A percentile compares a stretch with the other conserved stretches of the same genome.
Conservation (phyloP, 2,888 invertebrate genomes). For the Gortyna flavago region DNA sequence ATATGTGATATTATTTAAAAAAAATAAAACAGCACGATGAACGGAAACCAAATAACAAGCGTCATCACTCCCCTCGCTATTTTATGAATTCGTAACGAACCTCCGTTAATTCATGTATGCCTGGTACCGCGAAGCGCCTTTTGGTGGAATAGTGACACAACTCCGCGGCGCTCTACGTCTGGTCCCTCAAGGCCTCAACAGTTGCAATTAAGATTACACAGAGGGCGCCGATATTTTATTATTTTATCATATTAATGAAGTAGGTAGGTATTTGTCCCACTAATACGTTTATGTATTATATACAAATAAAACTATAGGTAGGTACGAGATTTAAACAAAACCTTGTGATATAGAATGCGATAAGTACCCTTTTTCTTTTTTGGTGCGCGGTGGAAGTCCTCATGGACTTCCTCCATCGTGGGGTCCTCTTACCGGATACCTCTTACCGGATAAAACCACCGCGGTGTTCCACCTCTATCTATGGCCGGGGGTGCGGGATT, state of each 20-base stretch:
- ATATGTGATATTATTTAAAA: too few relatives aligned
- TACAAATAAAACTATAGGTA: background rate
- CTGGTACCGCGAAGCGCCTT: constrained; percentile 63
- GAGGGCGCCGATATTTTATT: background rate
- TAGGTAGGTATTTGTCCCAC: background rate
- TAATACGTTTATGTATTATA: background rate
- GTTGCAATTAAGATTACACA: background rate
- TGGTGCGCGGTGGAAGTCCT: too few relatives aligned
- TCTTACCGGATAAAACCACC: too few relatives aligned
- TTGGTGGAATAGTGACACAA: constrained; percentile 65
- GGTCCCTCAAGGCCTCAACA: too few relatives aligned
- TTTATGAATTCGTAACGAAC: constrained; percentile 12
- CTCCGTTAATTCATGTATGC: constrained; percentile 44
- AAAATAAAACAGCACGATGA: too few relatives aligned
- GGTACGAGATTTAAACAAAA: background rate
- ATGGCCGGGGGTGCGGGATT: too few relatives aligned
- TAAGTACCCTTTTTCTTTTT: too few relatives aligned
- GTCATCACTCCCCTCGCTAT: constrained; percentile 20
- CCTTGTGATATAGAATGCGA: too few relatives aligned
- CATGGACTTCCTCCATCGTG: too few relatives aligned
- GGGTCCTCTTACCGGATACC: too few relatives aligned
- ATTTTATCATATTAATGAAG: background rate
- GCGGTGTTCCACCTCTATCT: too few relatives aligned
- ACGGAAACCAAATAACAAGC: constrained; percentile 2
- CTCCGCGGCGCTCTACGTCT: constrained; percentile 26